Base-by-base conservation (phyloP, 2,888 invertebrate genomes). In the Melitaea athalia region DNA sequence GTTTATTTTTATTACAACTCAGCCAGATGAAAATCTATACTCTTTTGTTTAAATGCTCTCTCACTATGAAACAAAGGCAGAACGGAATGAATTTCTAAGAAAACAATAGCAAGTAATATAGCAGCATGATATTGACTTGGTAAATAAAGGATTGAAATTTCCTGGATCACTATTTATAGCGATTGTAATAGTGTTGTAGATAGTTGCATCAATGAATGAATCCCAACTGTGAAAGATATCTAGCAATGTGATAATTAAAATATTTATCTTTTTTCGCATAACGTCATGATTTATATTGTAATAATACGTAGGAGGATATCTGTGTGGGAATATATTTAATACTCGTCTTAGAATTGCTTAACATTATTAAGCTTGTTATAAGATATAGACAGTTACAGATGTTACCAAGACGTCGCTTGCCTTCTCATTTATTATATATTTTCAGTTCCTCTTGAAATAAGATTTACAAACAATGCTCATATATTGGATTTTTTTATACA, bases 21-120 rank as follows among this genome's bases (percentile, higher is more conserved):
- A 64, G 68, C 62, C 63, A 71, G 75, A 74, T 75, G 72, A 74
- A 68, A 75, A 74, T 74, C 71, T 64, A 63, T 72, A 67, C 65
- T 64, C 70, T 68, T 73, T 71, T 69, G 67, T 75, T 71, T 68
- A 71, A 71, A 73, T 71, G 65, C 65, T 69, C 66, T 61, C 70
- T 73, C 67, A 70, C 69, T 72, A 69, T 71, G 67, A 68, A 72
- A 75, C 75, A 74, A 75, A 72, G 71, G 72, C 63, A 59, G 67
- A 70, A 67, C 71, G 69, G 67, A 70, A 72, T 72, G 71, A 73
- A 74, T 74, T 68, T 59, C 67, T 70, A 63, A 63, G 70, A 62
- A 67, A 67, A 72, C 71, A 72, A 72, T 64, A 47, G 68, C 59
- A 63, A 68, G 68, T 64, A 68, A 68, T 68, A 68, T 61, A n/a